Conservation (phyloP, 2,797 vertebrate species). For the Myotis myotis region DNA sequence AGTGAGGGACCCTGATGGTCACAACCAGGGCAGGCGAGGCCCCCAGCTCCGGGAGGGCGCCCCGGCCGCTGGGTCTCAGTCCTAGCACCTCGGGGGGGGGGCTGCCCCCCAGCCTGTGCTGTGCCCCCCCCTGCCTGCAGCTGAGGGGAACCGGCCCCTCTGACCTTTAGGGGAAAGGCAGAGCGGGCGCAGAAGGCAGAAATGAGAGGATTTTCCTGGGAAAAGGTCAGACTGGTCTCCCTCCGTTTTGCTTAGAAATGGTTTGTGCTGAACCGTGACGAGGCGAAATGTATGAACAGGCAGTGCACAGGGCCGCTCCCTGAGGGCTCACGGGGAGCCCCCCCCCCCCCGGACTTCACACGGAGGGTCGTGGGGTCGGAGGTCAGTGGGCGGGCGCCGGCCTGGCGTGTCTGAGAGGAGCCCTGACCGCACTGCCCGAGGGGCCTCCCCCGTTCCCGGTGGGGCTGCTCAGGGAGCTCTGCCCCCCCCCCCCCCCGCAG, state of each 20-base stretch:
- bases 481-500: no score
- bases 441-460: no score
- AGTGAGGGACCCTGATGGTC: no score
- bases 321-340: accelerated
- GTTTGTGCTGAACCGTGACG: conserved; percentile 76
- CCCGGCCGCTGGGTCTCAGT: neutral
- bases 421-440: no score
- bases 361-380: neutral
- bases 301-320: neutral
- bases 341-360: neutral
- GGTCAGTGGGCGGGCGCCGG: neutral
- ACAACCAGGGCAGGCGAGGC: no score
- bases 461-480: no score
- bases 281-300: conserved; percentile 41
- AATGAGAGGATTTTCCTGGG: conserved; percentile 84
- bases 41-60: no score
- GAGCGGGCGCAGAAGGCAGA: conserved; percentile 80
- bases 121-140: neutral
- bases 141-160: conserved; percentile 54
- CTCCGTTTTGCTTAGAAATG: conserved; percentile 73
- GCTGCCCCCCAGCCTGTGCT: neutral
- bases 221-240: conserved; percentile 84
- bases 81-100: neutral
- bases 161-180: conserved; percentile 85
- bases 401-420: neutral